Percentiles rank a stretch among this genome's conserved stretches.
Evolutionary conservation across 2,797 vertebrate species (phyloP).

Genomic region (Pelochelys cantorii): DNA sequence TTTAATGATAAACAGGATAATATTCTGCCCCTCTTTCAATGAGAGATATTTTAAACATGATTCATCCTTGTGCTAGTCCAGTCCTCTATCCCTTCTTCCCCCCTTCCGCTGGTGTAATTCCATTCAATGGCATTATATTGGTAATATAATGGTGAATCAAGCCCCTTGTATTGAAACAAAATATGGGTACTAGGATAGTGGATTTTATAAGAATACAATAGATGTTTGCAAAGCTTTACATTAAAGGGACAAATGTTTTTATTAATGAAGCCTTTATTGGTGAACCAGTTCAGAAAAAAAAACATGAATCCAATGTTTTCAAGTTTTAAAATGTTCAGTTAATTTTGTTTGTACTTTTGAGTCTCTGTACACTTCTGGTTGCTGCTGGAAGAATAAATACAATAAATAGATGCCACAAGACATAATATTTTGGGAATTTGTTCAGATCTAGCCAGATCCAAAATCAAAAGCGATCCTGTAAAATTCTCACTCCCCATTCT

Average conservation of each 20-base stretch:
- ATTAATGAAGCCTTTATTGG: neutral
- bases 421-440: neutral
- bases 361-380: neutral
- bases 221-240: constrained; percentile 12
- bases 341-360: neutral
- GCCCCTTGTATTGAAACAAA: neutral
- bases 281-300: neutral
- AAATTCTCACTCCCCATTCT: neutral
- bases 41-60: neutral
- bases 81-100: neutral
- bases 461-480: neutral
- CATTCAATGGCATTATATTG: neutral
- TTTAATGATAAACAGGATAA: rapidly evolving
- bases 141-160: neutral
- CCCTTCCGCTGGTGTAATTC: neutral
- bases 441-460: neutral
- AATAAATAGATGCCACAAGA: neutral
- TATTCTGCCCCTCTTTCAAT: neutral
- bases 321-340: rapidly evolving
- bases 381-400: neutral
- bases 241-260: neutral
- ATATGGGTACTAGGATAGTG: neutral
- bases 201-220: neutral
- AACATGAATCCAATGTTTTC: rapidly evolving
- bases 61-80: neutral